Conservation (phyloP, 2,888 invertebrate species). For the Antheraea yamamai region DNA sequence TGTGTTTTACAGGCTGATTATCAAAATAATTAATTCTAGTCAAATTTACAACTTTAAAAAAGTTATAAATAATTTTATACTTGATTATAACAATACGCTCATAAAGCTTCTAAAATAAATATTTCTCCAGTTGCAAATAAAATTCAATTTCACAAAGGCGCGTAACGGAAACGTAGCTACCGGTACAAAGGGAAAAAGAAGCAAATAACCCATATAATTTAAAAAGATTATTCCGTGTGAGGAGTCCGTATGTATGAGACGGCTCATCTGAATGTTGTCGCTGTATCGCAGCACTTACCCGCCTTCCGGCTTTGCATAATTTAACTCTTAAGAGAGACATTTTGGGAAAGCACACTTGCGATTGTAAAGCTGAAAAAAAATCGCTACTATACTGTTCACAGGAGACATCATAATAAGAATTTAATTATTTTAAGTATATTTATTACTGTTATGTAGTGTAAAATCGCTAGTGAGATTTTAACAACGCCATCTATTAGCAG, state of each 20-base stretch:
- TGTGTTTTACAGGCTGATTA: too few relatives aligned
- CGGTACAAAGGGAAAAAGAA: slow-evolving; percentile 4
- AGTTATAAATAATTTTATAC: neutral
- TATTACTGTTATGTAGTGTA: neutral
- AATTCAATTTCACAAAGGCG: slow-evolving; percentile 12
- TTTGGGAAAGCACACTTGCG: slow-evolving; percentile 4
- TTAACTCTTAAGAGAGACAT: slow-evolving; percentile 27
- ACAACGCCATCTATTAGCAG: too few relatives aligned
- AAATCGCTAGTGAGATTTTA: neutral
- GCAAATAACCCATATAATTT: slow-evolving; percentile 30
- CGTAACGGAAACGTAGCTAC: slow-evolving; percentile 6
- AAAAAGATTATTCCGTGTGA: slow-evolving; percentile 34
- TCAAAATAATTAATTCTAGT: too few relatives aligned
- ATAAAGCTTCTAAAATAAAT: slow-evolving; percentile 6
- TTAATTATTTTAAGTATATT: neutral
- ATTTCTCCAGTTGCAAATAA: neutral
- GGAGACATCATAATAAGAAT: neutral
- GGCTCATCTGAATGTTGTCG: slow-evolving; percentile 41
- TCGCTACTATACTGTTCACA: neutral
- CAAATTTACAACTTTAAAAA: neutral
- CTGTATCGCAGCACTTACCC: slow-evolving; percentile 40
- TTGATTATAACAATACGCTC: neutral
- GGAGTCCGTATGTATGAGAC: slow-evolving; percentile 35
- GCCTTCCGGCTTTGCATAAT: slow-evolving; percentile 40
- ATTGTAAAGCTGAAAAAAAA: slow-evolving; percentile 1